Base-by-base conservation (phyloP, 2,113 vertebrate genomes). In the pig (Sus scrofa) region DNA sequence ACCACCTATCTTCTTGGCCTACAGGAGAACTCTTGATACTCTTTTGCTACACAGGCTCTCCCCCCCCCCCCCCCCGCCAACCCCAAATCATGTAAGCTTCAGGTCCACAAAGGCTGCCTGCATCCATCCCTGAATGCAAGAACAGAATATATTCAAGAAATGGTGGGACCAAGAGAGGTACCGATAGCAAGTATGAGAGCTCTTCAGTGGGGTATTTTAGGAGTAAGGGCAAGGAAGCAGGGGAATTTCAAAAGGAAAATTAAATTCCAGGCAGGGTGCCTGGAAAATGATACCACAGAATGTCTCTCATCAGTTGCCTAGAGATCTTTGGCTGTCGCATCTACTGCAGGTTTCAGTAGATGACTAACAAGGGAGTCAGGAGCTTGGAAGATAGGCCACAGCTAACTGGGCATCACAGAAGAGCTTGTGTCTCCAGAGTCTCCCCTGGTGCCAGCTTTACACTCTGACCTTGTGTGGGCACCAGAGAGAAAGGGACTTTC, bases 401-500 rank as follows among this genome's bases (percentile, higher is more conserved):
- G 1, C 1, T 30, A 50, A 15, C 0, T 15, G 26, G 37, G 27
- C 19, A 1, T 22, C 84, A 30, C 22, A 34, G 50, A 50, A 62
- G 77, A n/a, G 2, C 39, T 37, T 60, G 26, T 7, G n/a, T 56
- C 39, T 86, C 44, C 6, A 71, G 27, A 37, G 9, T 60, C 20
- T 58, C 20, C 32, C 65, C 60, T 6, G 10, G 8, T 6, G 3
- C 68, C 34, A 37, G 60, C n/a, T 54, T 71, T 24, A 50, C 1
- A 16, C 27, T n/a, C 54, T 71, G 58, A 70, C 12, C 16, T 71
- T 0, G 0, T 2, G 0, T 62, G n/a, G 3, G 12, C 16, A 52
- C 30, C 8, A 78, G 15, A 93, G n/a, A 50, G 37, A 89, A 44
- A 63, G 15, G 6, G 24, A n/a, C 24, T 30, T 27, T 54, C 6